A percentile compares a stretch with the other conserved stretches of the same genome.
Conservation (phyloP, 1,140 invertebrate genomes). For the Ceratosolen solmsi region DNA sequence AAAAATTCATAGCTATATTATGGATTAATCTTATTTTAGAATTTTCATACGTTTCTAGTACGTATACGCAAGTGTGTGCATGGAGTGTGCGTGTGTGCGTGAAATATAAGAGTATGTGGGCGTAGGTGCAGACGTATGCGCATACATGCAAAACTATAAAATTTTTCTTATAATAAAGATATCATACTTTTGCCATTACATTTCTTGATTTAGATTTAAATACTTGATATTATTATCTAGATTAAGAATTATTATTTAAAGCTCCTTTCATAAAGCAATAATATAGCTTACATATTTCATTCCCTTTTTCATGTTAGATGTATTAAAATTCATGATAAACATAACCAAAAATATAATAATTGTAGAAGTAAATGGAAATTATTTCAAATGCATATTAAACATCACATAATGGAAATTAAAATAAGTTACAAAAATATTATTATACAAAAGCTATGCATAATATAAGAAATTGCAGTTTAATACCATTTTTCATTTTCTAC, state of each 20-base stretch:
- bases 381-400: no score
- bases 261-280: background rate
- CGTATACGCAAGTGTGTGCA: background rate
- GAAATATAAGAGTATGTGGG: no score
- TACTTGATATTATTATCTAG: constrained; percentile 42
- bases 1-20: constrained; percentile 16
- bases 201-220: background rate
- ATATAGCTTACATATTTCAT: background rate
- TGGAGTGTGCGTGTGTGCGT: no score
- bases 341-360: no score
- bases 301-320: background rate
- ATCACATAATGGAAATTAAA: no score
- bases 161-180: constrained; percentile 8
- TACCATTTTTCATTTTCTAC: constrained; percentile 53
- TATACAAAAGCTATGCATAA: background rate
- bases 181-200: background rate
- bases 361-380: no score
- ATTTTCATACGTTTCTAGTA: background rate
- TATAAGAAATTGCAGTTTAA: constrained; percentile 43
- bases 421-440: background rate
- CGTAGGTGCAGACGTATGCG: no score
- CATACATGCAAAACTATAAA: constrained; percentile 37
- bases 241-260: constrained; percentile 14
- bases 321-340: background rate
- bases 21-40: constrained; percentile 10